phyloP scores from a whole-genome alignment of 2,113 vertebrate genomes.

The Suricata suricatta region DNA sequence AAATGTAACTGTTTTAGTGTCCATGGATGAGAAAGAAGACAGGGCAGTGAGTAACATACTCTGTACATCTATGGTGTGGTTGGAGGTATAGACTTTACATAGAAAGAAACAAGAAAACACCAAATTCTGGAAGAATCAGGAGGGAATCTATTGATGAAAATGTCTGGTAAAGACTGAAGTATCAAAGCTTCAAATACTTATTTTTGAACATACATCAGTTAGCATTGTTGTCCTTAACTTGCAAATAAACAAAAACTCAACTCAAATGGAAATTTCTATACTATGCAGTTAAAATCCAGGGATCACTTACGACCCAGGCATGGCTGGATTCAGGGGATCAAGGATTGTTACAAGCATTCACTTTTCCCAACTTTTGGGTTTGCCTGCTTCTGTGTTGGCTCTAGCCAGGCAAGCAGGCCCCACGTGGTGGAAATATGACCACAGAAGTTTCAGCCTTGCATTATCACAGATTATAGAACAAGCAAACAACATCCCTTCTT shows the following conservation, averaged over 20 bases:
- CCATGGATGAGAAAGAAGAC: not conserved
- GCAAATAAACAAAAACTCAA: not conserved
- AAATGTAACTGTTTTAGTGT: not conserved
- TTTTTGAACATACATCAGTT: not conserved
- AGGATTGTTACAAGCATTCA: not conserved
- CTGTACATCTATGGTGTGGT: not conserved
- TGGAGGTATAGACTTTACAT: not conserved
- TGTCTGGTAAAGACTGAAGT: not conserved
- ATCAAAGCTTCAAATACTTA: not conserved
- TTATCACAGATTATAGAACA: too few relatives aligned
- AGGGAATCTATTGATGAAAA: slow-evolving; percentile 18
- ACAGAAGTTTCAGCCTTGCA: not conserved
- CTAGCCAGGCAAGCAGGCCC: not conserved
- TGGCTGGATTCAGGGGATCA: not conserved
- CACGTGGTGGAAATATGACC: not conserved
- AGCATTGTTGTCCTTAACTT: not conserved
- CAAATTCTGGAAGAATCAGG: not conserved
- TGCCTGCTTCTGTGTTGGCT: not conserved
- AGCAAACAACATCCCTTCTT: not conserved
- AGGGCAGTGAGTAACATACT: not conserved
- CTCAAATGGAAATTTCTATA: not conserved
- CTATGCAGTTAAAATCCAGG: not conserved
- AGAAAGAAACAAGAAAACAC: not conserved
- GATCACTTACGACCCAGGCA: not conserved
- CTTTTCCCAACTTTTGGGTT: not conserved